Conservation (phyloP, 2,113 vertebrate genomes). For the Pomatostomus ruficeps region DNA sequence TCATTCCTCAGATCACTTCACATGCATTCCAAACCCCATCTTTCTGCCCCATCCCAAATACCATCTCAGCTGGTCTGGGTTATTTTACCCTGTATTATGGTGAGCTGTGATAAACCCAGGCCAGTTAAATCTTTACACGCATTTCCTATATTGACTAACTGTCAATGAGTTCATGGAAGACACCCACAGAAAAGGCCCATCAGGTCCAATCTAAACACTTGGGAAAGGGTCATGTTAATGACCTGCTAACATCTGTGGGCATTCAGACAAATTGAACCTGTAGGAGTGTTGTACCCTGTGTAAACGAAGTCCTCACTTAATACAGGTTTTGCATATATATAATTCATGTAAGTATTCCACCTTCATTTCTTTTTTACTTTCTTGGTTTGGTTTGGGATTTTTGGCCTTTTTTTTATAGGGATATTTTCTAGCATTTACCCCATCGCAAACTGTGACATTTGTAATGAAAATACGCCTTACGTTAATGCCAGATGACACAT, state of each 20-base stretch:
- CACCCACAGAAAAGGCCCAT: neutral
- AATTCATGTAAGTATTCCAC: neutral
- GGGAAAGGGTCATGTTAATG: neutral
- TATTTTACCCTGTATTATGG: neutral
- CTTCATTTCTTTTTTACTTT: neutral
- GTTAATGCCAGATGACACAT: neutral
- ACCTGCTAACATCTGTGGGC: neutral
- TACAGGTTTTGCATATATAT: neutral
- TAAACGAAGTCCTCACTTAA: neutral
- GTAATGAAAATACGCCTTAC: neutral
- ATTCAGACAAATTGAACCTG: neutral
- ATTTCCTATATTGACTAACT: neutral
- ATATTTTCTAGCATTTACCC: neutral
- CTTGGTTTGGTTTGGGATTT: neutral
- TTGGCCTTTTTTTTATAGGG: neutral
- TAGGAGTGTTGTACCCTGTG: neutral
- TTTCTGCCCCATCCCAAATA: neutral
- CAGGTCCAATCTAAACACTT: neutral
- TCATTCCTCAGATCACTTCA: neutral
- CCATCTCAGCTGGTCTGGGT: neutral
- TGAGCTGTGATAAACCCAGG: neutral
- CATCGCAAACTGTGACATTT: neutral
- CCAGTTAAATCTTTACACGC: neutral
- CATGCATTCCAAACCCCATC: neutral
- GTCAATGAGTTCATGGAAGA: neutral